Evolutionary conservation across 1,140 invertebrate species (phyloP), one percentile per base, ranked within the genome.

Genomic region (Hylaeus volcanicus): DNA sequence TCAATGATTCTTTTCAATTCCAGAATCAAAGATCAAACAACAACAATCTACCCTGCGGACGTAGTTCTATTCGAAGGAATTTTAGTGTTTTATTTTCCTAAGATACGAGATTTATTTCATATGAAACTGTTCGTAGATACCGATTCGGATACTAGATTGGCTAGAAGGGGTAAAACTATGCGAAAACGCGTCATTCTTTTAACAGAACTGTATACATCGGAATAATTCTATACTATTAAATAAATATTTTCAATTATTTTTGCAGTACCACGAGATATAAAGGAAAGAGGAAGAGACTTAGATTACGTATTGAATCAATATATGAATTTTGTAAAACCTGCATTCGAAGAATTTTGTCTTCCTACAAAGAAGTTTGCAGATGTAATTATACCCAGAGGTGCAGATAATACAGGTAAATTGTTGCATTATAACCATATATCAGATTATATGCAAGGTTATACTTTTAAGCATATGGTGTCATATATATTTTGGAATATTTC

Each of bases 71-170:
- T 99, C 89, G 99, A 99, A 94, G 99, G 99, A 53, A 99, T 99
- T 91, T 94, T 99, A 63, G 97, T 99, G 2, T 99, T 99, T 94
- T 99, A 99, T 93, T 98, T 98, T 92, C 97, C 97, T 11, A 97
- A 99, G 91, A 96, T 99, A 72, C 93, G 99, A 75, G 97, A 99
- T 72, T 94, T 99, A 41, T 99, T 99, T 93, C 98, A 99, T 91
- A 99, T 99, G 98, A 99, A 99, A 93, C 94, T 99, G 9, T 99
- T 99, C 94, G 99, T 99, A 41, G 99, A 99, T 90, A 99, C 98
- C 1, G 99, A 99, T 94, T 98, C 99, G 0, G 99, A 99, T 91
- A 99, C 98, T 0, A 95, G 99, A 88, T 94, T 99, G 26, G 97
- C 98, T 2, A 95, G 99, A 88, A 95, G 99, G 96, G 98, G 98